Conservation (phyloP, 1,140 invertebrate species). For the Drosophila ironensis region DNA sequence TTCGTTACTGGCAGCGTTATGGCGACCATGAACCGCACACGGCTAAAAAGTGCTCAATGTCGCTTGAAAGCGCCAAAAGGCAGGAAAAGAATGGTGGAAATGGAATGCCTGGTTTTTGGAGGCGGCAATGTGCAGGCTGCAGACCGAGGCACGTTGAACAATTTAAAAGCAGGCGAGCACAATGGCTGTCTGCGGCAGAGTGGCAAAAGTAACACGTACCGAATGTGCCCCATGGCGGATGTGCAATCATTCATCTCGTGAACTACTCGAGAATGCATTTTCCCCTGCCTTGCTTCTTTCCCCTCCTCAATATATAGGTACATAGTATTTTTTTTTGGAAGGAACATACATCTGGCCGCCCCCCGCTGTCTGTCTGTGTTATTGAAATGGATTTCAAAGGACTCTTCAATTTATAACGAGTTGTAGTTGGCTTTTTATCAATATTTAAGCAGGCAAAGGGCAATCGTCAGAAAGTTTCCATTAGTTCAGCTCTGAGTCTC, state of each 20-base stretch:
- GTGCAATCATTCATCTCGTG: conserved; percentile 60
- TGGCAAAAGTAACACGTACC: conserved; percentile 70
- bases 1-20: conserved; percentile 44
- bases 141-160: conserved; percentile 30
- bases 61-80: conserved; percentile 35
- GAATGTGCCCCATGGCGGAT: conserved; percentile 58
- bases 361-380: conserved; percentile 7
- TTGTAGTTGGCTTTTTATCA: conserved; percentile 55
- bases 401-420: conserved; percentile 38
- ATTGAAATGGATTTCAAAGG: conserved; percentile 54
- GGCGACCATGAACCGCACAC: conserved; percentile 46
- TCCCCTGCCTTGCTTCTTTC: background rate
- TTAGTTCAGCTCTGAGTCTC: conserved; percentile 8
- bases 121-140: conserved; percentile 26
- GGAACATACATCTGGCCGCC: too few species aligned
- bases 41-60: conserved; percentile 51
- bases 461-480: conserved; percentile 22
- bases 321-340: too few species aligned
- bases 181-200: conserved; percentile 44
- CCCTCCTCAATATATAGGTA: too few species aligned
- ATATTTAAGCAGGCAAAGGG: conserved; percentile 57
- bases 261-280: conserved; percentile 48
- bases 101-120: background rate
- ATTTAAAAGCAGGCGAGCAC: conserved; percentile 57
- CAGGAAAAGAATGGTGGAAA: background rate